phyloP scores from a whole-genome alignment of 2,113 vertebrate species.

The Agelaius tricolor region DNA sequence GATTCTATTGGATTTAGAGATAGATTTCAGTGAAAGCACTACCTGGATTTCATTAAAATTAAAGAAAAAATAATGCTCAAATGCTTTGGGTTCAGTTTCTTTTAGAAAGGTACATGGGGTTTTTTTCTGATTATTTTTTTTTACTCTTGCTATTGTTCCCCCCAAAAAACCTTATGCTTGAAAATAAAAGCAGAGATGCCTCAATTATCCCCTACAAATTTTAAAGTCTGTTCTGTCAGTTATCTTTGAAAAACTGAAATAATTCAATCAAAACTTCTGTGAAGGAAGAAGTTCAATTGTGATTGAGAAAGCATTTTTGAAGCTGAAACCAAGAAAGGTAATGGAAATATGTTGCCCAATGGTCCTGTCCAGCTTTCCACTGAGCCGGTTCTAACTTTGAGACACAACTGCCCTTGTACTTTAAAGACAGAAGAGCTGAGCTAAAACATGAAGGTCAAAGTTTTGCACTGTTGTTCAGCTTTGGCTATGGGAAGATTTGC shows the following conservation, averaged over 20 bases:
- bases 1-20: background rate
- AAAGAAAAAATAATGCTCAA: background rate
- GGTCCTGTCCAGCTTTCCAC: background rate
- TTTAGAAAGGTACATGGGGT: background rate
- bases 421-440: background rate
- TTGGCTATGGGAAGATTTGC: background rate
- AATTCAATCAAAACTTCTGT: background rate
- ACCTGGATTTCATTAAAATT: background rate
- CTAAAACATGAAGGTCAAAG: constrained; percentile 1
- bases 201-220: background rate
- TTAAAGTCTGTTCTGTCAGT: background rate
- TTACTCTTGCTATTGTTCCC: background rate
- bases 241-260: background rate
- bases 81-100: background rate
- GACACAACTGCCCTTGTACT: background rate
- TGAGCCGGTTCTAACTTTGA: background rate
- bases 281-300: background rate
- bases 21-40: background rate
- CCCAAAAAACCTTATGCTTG: background rate
- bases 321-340: background rate
- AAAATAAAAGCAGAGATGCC: background rate
- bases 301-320: background rate
- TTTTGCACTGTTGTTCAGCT: background rate
- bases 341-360: background rate
- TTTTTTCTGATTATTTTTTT: background rate